phyloP scores from a whole-genome alignment of 1,140 invertebrate species.

The Rhopalosiphum maidis region DNA sequence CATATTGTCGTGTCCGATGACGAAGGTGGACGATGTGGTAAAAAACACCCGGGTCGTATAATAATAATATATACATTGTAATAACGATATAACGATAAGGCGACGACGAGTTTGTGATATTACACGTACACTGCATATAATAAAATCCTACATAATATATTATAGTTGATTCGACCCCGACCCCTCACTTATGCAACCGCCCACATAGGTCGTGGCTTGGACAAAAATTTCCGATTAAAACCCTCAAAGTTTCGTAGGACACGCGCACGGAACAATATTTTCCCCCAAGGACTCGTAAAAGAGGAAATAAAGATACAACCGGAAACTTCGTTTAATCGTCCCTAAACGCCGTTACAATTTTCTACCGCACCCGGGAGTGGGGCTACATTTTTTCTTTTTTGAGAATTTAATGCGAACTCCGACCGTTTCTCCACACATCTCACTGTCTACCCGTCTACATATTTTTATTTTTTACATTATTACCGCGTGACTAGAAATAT shows the following conservation, averaged over 20 bases:
- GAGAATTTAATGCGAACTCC: not conserved
- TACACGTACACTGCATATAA: not conserved
- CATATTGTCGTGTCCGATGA: not conserved
- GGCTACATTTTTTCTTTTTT: not conserved
- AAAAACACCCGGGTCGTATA: not conserved
- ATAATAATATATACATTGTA: not conserved
- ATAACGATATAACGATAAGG: not conserved
- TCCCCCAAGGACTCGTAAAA: constrained; percentile 23
- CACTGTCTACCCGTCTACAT: not conserved
- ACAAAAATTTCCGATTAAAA: constrained; percentile 12
- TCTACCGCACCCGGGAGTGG: not conserved
- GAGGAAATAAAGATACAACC: constrained; percentile 43
- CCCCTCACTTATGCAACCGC: not conserved
- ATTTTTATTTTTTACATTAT: not conserved
- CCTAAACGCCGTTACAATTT: constrained; percentile 36
- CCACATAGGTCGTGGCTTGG: not conserved
- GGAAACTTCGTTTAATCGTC: constrained; percentile 44
- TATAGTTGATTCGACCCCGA: not conserved
- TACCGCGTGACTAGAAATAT: not conserved
- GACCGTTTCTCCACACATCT: not conserved
- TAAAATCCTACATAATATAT: not conserved
- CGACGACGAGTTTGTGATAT: not conserved
- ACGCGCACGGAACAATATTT: constrained; percentile 15
- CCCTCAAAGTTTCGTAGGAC: constrained; percentile 7
- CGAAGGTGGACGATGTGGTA: not conserved